Conservation (phyloP, 2,797 vertebrate genomes). For the Myotis pilosus region DNA sequence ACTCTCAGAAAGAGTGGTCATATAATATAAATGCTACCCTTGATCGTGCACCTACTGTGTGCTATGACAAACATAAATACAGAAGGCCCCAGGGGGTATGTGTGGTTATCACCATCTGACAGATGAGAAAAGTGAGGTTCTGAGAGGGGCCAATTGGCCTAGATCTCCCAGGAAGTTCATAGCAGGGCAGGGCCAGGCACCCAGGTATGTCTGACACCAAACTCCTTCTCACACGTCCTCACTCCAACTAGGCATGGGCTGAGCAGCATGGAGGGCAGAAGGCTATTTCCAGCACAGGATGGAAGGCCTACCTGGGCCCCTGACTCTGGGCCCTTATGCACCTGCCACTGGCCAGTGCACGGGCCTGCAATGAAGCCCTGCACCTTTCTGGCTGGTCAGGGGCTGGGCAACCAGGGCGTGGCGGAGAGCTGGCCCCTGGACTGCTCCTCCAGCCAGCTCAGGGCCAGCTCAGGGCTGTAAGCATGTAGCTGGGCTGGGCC, state of each 20-base stretch:
- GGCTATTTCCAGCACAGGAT: neutral
- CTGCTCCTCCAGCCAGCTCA: neutral
- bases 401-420: neutral
- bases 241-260: fast-evolving
- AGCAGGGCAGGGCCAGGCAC: neutral
- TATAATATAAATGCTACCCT: neutral
- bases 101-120: neutral
- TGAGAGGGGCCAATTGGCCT: neutral
- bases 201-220: neutral
- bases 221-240: neutral
- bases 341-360: neutral
- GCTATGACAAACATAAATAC: neutral
- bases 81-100: neutral
- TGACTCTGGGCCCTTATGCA: neutral
- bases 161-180: neutral
- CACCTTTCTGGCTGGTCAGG: neutral
- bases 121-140: neutral
- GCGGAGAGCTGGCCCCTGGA: neutral
- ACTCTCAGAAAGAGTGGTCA: neutral
- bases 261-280: neutral
- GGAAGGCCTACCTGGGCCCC: neutral
- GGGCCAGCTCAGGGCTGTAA: neutral
- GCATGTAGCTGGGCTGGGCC: neutral
- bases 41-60: neutral
- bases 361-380: neutral